These are phyloP conservation scores for Gallinago nigripennis DNA, from an alignment of 2,797 vertebrate species.

Conservation along the genomic window DNA sequence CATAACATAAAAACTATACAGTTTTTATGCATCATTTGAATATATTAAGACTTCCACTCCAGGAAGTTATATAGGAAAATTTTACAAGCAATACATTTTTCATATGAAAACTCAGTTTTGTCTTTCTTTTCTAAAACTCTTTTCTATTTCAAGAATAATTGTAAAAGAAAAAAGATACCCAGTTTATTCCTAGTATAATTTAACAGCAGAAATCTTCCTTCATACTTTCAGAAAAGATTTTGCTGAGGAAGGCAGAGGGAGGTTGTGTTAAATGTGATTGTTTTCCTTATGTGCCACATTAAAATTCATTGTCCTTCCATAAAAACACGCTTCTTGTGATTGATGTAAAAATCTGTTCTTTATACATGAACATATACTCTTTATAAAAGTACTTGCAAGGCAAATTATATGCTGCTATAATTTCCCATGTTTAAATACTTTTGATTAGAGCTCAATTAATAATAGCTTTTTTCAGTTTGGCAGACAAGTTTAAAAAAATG, in stretches of 20 bases:
- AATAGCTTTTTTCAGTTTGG: background rate
- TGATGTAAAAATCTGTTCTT: background rate
- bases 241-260: background rate
- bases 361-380: background rate
- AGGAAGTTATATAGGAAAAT: background rate
- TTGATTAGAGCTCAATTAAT: background rate
- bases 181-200: background rate
- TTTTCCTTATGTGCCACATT: background rate
- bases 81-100: background rate
- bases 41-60: background rate
- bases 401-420: background rate
- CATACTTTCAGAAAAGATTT: background rate
- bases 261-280: background rate
- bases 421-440: background rate
- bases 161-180: background rate
- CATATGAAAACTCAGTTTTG: background rate
- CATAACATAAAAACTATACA: background rate
- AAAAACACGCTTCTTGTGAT: background rate
- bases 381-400: background rate
- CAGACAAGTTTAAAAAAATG: background rate
- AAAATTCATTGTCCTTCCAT: background rate
- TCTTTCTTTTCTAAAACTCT: background rate
- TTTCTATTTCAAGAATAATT: background rate
- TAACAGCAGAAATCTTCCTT: background rate
- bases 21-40: background rate